phyloP scores from a whole-genome alignment of 64 coral and sea anemone species.

The Montipora sp. region DNA sequence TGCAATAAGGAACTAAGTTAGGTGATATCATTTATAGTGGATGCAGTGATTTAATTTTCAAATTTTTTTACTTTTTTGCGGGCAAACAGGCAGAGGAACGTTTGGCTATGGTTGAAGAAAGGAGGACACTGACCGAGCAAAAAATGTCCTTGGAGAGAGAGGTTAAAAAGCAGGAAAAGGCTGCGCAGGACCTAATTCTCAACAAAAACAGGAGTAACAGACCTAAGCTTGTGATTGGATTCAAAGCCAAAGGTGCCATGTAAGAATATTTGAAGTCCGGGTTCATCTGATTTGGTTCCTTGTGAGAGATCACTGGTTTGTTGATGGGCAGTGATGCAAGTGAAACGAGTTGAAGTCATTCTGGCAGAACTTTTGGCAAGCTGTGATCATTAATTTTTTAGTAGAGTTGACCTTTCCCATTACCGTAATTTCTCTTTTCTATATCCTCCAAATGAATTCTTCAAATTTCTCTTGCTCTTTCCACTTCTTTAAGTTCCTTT shows the following conservation, averaged over 20 bases:
- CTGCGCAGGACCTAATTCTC: conserved; percentile 92
- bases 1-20: neutral
- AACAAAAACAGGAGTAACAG: conserved; percentile 96
- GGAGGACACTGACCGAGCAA: conserved; percentile 86
- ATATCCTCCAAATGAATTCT: neutral
- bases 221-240: conserved; percentile 90
- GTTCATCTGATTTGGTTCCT: neutral
- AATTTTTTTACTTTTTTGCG: neutral
- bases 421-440: neutral
- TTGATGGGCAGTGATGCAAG: neutral
- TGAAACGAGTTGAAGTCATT: neutral
- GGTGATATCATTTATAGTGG: neutral
- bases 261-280: neutral
- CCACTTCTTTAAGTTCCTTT: neutral
- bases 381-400: neutral
- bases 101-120: conserved; percentile 93
- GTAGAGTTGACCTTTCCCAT: neutral
- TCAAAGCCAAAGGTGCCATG: conserved; percentile 68
- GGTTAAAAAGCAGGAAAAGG: conserved; percentile 96
- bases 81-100: conserved; percentile 91
- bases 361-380: neutral
- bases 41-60: neutral
- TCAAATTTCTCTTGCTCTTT: neutral
- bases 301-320: neutral
- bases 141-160: conserved; percentile 85